A percentile compares a stretch with the other conserved stretches of the same genome.
phyloP scores from a whole-genome alignment of 2,888 invertebrate species.

The Branchipolynoe longqiensis region DNA sequence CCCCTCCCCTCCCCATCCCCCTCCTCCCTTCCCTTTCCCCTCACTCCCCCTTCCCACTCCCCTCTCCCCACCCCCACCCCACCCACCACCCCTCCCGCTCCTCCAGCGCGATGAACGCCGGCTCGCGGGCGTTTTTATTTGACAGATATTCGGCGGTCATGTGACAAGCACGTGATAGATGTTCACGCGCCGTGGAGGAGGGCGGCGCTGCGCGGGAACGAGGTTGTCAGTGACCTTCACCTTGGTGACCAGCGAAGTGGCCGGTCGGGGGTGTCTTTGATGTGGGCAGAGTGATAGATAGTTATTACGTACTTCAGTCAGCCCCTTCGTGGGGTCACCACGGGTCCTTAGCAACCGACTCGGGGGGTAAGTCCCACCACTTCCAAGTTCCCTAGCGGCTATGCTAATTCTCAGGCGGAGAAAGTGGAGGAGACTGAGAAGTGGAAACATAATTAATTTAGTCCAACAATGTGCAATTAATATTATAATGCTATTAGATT shows the following conservation, averaged over 20 bases:
- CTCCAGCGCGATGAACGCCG: conserved; percentile 43
- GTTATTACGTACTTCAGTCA: conserved; percentile 31
- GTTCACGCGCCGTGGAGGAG: conserved; percentile 24
- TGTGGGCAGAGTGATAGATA: conserved; percentile 34
- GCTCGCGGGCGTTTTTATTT: conserved; percentile 25
- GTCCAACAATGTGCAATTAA: too few relatives aligned
- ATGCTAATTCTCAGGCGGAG: too few relatives aligned
- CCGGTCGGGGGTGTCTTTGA: conserved; percentile 6
- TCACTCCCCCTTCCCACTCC: background rate
- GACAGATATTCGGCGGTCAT: conserved; percentile 48
- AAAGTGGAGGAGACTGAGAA: too few relatives aligned
- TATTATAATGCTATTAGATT: too few relatives aligned
- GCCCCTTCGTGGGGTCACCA: background rate
- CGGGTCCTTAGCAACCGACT: too few relatives aligned
- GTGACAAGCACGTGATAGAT: conserved; percentile 50
- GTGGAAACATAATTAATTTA: too few relatives aligned
- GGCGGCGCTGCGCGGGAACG: conserved; percentile 37
- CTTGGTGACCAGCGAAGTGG: conserved; percentile 37
- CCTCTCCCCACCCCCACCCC: too few relatives aligned
- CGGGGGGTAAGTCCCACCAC: too few relatives aligned
- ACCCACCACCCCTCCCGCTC: background rate
- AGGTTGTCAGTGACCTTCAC: conserved; percentile 49
- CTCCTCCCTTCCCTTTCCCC: too few relatives aligned
- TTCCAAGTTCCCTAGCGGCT: too few relatives aligned
- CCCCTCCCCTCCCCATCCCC: too few relatives aligned